These are phyloP conservation scores for Drosophila subpulchrella DNA, from an alignment of 1,140 invertebrate species.

Conservation along the genomic window DNA sequence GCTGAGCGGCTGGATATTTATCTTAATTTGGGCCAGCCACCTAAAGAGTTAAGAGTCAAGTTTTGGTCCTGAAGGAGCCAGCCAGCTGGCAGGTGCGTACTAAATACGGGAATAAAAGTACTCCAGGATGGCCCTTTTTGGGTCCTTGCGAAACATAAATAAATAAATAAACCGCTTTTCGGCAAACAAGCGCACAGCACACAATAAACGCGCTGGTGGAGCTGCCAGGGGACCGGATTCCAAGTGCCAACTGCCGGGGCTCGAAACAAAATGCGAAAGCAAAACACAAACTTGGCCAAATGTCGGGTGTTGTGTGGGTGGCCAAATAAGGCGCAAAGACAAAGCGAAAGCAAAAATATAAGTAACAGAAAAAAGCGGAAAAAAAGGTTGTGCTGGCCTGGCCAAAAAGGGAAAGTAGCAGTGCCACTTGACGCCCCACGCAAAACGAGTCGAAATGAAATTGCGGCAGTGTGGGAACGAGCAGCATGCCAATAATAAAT, in stretches of 20 bases:
- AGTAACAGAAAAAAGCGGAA: constrained; percentile 29
- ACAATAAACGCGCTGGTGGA: constrained; percentile 29
- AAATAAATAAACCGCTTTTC: constrained; percentile 76
- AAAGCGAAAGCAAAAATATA: constrained; percentile 72
- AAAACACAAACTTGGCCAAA: constrained; percentile 49
- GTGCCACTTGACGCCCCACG: constrained; percentile 51
- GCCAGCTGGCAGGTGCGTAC: constrained; percentile 30
- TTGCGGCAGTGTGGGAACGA: constrained; percentile 47
- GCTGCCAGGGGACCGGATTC: constrained; percentile 58
- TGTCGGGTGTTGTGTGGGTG: neutral
- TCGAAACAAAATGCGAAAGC: constrained; percentile 51
- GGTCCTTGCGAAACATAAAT: constrained; percentile 57
- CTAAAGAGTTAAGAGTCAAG: constrained; percentile 73
- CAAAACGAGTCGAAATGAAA: constrained; percentile 47
- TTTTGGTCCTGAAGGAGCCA: constrained; percentile 15
- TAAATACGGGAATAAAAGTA: constrained; percentile 50
- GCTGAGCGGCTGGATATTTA: constrained; percentile 66
- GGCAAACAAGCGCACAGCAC: constrained; percentile 52
- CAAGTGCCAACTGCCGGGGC: constrained; percentile 50
- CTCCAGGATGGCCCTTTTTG: constrained; percentile 37
- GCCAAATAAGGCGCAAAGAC: constrained; percentile 52
- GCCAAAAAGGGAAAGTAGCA: constrained; percentile 59
- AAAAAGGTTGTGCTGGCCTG: constrained; percentile 35
- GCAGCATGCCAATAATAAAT: constrained; percentile 57
- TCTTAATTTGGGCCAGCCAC: constrained; percentile 63